Conservation (phyloP, 2,113 vertebrate genomes). For the Orthonyx spaldingii region DNA sequence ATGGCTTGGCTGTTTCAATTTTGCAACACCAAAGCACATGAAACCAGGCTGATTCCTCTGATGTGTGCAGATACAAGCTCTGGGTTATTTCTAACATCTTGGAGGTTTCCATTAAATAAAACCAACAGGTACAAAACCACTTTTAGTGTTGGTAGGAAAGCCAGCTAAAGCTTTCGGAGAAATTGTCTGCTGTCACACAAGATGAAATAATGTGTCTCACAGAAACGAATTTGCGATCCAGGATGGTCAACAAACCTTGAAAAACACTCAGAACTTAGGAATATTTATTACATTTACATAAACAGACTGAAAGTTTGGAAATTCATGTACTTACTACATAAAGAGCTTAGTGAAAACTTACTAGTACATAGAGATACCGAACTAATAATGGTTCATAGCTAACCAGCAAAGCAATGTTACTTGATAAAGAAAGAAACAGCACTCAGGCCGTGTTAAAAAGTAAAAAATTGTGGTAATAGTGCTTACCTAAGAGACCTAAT, state of each 20-base stretch:
- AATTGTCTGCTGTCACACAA: neutral
- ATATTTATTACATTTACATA: neutral
- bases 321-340: neutral
- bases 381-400: neutral
- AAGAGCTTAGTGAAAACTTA: neutral
- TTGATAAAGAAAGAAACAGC: neutral
- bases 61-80: accelerated
- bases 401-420: neutral
- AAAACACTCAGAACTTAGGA: neutral
- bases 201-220: neutral
- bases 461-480: neutral
- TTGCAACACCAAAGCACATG: neutral
- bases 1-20: neutral
- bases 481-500: neutral
- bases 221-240: neutral
- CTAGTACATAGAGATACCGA: neutral
- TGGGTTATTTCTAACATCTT: neutral
- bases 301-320: neutral
- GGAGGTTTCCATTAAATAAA: neutral
- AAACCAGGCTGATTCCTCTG: neutral
- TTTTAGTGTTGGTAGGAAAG: neutral
- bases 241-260: neutral
- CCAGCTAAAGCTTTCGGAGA: neutral
- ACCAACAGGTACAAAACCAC: neutral
- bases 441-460: neutral